Percentiles rank a stretch among this genome's conserved stretches.
These are phyloP conservation scores for Elymnias hypermnestra DNA, from an alignment of 1,140 invertebrate species.

Conservation along the genomic window DNA sequence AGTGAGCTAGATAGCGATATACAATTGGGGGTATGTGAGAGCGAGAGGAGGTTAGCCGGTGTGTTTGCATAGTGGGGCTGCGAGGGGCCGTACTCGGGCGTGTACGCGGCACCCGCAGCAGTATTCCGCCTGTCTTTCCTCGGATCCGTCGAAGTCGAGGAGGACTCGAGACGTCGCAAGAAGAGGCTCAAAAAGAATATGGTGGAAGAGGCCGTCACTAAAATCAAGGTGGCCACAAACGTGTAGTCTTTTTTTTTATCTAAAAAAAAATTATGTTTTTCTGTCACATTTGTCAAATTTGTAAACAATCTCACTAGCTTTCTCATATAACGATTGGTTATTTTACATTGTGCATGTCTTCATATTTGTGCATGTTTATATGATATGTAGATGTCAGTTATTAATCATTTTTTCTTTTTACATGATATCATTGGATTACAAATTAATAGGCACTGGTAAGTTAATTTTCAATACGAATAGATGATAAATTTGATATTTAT, in stretches of 20 bases:
- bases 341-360: slow-evolving; percentile 13
- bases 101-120: slow-evolving; percentile 78
- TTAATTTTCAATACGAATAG: slow-evolving; percentile 41
- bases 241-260: background rate
- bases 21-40: slow-evolving; percentile 46
- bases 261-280: background rate
- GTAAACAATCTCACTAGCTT: slow-evolving; percentile 29
- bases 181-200: slow-evolving; percentile 91
- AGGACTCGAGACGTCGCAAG: slow-evolving; percentile 83
- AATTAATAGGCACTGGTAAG: slow-evolving; percentile 79
- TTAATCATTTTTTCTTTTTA: slow-evolving; percentile 39
- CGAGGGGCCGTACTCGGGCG: slow-evolving; percentile 66
- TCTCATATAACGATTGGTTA: slow-evolving; percentile 21
- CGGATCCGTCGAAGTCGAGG: slow-evolving; percentile 90
- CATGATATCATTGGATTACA: slow-evolving; percentile 66
- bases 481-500: too few relatives aligned
- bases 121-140: slow-evolving; percentile 89
- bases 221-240: slow-evolving; percentile 89
- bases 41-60: slow-evolving; percentile 70
- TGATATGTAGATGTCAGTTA: slow-evolving; percentile 14
- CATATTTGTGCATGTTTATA: slow-evolving; percentile 11
- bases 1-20: slow-evolving; percentile 23
- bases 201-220: slow-evolving; percentile 97
- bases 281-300: background rate
- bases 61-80: slow-evolving; percentile 60